These are phyloP conservation scores for Conus ventricosus DNA, from an alignment of 1,140 invertebrate genomes.

Conservation along the genomic window DNA sequence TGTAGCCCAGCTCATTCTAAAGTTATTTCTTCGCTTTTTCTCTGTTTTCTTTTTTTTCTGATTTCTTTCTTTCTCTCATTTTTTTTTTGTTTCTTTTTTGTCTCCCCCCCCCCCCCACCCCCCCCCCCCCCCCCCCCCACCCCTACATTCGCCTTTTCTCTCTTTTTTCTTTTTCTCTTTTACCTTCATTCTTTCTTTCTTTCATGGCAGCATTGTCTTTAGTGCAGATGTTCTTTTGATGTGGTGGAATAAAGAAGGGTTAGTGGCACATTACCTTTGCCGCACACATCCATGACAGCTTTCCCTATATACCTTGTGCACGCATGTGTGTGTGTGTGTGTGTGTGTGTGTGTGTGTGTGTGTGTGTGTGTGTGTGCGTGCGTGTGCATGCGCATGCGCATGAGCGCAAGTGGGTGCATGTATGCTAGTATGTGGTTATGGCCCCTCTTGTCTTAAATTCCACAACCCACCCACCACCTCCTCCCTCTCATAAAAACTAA, in stretches of 20 bases:
- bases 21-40: background rate
- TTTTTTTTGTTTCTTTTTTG: background rate
- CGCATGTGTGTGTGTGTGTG: background rate
- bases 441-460: no score
- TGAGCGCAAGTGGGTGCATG: no score
- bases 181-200: conserved; percentile 2
- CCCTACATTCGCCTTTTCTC: background rate
- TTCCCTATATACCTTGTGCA: background rate
- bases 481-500: no score
- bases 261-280: background rate
- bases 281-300: background rate
- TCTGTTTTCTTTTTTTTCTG: background rate
- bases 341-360: background rate
- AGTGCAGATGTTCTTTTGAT: background rate
- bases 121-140: background rate
- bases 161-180: background rate
- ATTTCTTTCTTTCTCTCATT: background rate
- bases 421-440: no score
- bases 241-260: background rate
- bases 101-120: background rate
- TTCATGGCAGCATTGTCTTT: background rate
- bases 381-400: background rate
- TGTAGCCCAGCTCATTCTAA: background rate
- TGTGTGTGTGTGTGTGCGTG: background rate
- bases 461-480: no score